Percentiles rank a stretch among this genome's conserved stretches.
phyloP scores from a whole-genome alignment of 2,888 invertebrate genomes.

The Troglohyphantes excavatus region DNA sequence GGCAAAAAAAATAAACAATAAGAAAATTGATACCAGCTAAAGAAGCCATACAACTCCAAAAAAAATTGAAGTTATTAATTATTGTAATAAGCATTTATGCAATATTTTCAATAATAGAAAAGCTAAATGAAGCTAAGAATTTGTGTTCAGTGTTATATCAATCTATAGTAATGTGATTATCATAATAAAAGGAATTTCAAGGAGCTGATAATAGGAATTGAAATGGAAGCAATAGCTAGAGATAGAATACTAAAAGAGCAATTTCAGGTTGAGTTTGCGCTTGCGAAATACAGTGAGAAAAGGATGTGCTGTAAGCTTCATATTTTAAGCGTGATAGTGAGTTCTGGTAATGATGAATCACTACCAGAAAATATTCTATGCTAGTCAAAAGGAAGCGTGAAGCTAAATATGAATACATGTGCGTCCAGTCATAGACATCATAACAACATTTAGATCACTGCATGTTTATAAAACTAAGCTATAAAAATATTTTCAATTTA shows the following conservation, averaged over 20 bases:
- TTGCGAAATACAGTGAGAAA: background rate
- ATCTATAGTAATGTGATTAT: background rate
- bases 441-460: background rate
- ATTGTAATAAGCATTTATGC: no score
- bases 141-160: background rate
- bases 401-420: background rate
- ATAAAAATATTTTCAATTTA: no score
- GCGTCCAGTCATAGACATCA: background rate
- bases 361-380: background rate
- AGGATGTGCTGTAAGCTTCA: background rate
- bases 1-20: no score
- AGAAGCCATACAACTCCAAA: no score
- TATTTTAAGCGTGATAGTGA: conserved; percentile 26
- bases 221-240: background rate
- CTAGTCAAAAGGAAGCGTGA: background rate
- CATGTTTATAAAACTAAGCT: background rate
- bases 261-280: background rate
- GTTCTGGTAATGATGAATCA: background rate
- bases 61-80: no score
- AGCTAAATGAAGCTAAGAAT: no score
- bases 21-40: no score
- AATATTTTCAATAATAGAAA: no score
- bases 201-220: background rate
- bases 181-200: background rate
- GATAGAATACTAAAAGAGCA: background rate